These are phyloP conservation scores for Notarius lentiginosus DNA, from an alignment of 2,113 vertebrate species.

Conservation along the genomic window DNA sequence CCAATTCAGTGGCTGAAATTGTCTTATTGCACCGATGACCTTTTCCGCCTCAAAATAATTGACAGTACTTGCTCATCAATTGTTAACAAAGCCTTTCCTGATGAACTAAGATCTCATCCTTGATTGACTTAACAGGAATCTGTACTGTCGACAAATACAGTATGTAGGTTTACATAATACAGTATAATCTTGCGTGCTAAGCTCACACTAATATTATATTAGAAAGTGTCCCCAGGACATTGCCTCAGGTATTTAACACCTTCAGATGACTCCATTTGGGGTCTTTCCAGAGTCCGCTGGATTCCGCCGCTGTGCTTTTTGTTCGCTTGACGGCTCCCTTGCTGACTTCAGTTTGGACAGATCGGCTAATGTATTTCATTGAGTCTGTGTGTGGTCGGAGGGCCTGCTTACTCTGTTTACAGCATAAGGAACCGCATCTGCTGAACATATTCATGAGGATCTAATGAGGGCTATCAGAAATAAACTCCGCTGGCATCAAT, in stretches of 20 bases:
- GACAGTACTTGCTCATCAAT: neutral
- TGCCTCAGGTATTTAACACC: neutral
- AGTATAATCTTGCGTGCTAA: neutral
- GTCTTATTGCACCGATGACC: slow-evolving; percentile 3
- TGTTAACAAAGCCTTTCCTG: neutral
- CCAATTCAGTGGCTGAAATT: neutral
- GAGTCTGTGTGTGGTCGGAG: slow-evolving; percentile 1
- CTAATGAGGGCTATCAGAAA: slow-evolving; percentile 35
- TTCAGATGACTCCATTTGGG: neutral
- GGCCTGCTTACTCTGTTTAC: slow-evolving; percentile 22
- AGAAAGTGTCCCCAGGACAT: neutral
- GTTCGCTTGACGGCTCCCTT: neutral
- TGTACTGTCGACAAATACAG: neutral
- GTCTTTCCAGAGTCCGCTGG: neutral
- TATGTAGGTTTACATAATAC: neutral
- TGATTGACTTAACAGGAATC: neutral
- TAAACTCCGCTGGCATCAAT: slow-evolving; percentile 23
- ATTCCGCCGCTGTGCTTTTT: too few relatives aligned
- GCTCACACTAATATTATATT: neutral
- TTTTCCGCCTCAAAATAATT: neutral
- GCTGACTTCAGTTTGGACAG: neutral
- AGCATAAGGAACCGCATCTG: slow-evolving; percentile 25
- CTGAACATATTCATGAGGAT: slow-evolving; percentile 35
- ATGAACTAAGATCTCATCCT: neutral
- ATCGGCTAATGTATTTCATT: neutral